Evolutionary conservation across 1,140 invertebrate genomes (phyloP).

Genomic region (Portunus trituberculatus): DNA sequence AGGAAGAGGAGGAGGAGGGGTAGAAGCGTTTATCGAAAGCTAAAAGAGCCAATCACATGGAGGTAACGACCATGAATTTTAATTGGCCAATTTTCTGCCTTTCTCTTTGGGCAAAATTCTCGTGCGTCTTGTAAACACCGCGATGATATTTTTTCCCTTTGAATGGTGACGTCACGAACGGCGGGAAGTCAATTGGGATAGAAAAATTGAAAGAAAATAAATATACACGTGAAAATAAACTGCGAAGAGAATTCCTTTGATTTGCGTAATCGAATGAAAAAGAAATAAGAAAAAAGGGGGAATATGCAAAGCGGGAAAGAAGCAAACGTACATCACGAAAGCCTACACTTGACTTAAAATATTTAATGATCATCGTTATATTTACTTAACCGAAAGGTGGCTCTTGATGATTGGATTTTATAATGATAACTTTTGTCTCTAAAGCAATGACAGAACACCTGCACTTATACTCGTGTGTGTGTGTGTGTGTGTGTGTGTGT

Average conservation of each 20-base stretch:
- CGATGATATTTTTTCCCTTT: not conserved
- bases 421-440: too few relatives aligned
- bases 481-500: not conserved
- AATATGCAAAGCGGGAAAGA: not conserved
- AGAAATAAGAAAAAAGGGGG: not conserved
- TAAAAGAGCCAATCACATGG: not conserved
- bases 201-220: too few relatives aligned
- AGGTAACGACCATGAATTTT: not conserved
- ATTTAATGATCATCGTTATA: too few relatives aligned
- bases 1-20: not conserved
- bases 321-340: too few relatives aligned
- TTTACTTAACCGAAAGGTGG: too few relatives aligned
- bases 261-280: constrained; percentile 11
- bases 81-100: constrained; percentile 22
- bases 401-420: too few relatives aligned
- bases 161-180: not conserved
- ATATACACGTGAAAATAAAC: not conserved
- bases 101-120: constrained; percentile 22
- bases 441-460: too few relatives aligned
- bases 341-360: too few relatives aligned
- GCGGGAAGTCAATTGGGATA: not conserved
- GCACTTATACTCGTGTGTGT: too few relatives aligned
- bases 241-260: not conserved
- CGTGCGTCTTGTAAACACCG: constrained; percentile 10
- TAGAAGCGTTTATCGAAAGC: not conserved